These are phyloP conservation scores for Erebia aethiops DNA, from an alignment of 2,888 invertebrate species.

Conservation along the genomic window DNA sequence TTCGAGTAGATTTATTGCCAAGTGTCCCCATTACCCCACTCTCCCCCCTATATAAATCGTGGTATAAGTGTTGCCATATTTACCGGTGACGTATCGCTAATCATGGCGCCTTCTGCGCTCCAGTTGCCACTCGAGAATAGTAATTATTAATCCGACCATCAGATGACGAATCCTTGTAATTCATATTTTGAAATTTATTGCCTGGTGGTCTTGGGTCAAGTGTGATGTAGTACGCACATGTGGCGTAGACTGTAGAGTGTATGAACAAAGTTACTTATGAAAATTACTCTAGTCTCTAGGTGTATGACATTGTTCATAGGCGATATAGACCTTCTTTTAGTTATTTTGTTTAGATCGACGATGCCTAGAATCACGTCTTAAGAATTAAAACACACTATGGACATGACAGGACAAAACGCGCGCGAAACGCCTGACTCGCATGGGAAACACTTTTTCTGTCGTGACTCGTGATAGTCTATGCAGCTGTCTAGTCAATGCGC, in stretches of 20 bases:
- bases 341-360: too few species aligned
- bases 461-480: too few species aligned
- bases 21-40: slow-evolving; percentile 73
- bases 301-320: not conserved
- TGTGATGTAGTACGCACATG: slow-evolving; percentile 43
- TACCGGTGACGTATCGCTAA: slow-evolving; percentile 80
- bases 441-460: too few species aligned
- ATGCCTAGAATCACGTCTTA: too few species aligned
- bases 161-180: slow-evolving; percentile 77
- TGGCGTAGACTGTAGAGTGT: slow-evolving; percentile 28
- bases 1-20: slow-evolving; percentile 77
- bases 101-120: slow-evolving; percentile 73
- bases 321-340: not conserved
- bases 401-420: too few species aligned
- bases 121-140: slow-evolving; percentile 66
- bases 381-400: too few species aligned
- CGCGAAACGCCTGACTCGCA: too few species aligned
- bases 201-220: slow-evolving; percentile 57
- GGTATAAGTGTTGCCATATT: slow-evolving; percentile 82
- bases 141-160: slow-evolving; percentile 76
- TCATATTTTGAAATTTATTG: slow-evolving; percentile 74
- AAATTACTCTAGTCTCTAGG: not conserved
- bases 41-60: slow-evolving; percentile 76
- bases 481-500: too few species aligned
- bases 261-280: slow-evolving; percentile 25